Conservation (phyloP, 2,888 invertebrate genomes). For the Drosophila phalerata region DNA sequence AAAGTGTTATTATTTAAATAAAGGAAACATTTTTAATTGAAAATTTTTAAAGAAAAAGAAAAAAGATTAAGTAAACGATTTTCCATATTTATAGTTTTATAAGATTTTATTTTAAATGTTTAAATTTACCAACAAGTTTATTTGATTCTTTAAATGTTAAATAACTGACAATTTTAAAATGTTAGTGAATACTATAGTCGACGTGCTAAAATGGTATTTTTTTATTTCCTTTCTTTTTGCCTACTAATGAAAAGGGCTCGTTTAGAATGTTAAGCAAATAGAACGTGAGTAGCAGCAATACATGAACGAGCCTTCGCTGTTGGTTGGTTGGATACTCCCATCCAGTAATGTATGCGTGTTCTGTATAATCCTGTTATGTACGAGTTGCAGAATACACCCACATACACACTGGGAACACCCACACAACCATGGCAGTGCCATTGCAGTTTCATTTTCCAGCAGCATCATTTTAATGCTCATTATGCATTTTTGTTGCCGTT, state of each 20-base stretch:
- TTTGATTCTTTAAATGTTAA: neutral
- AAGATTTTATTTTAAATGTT: too few relatives aligned
- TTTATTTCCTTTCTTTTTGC: constrained; percentile 26
- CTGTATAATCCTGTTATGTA: constrained; percentile 56
- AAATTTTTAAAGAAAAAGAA: too few relatives aligned
- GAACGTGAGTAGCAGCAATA: constrained; percentile 76
- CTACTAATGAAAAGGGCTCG: constrained; percentile 80
- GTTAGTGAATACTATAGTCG: constrained; percentile 33
- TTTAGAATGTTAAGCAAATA: constrained; percentile 82
- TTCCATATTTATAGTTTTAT: too few relatives aligned
- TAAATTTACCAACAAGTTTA: too few relatives aligned
- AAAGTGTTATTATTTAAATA: too few relatives aligned
- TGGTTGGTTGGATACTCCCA: constrained; percentile 34
- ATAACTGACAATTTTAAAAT: neutral
- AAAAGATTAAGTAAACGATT: too few relatives aligned
- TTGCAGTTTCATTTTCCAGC: constrained; percentile 71
- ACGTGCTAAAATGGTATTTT: neutral
- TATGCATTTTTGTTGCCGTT: constrained; percentile 77
- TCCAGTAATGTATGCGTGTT: constrained; percentile 56
- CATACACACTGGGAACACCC: constrained; percentile 4
- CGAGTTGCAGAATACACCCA: constrained; percentile 24
- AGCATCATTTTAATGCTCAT: constrained; percentile 78
- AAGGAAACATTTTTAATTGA: neutral
- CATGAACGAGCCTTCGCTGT: constrained; percentile 33
- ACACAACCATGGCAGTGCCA: constrained; percentile 61